These are phyloP conservation scores for Cyanoliseus patagonus DNA, from an alignment of 2,113 vertebrate genomes.

Conservation along the genomic window DNA sequence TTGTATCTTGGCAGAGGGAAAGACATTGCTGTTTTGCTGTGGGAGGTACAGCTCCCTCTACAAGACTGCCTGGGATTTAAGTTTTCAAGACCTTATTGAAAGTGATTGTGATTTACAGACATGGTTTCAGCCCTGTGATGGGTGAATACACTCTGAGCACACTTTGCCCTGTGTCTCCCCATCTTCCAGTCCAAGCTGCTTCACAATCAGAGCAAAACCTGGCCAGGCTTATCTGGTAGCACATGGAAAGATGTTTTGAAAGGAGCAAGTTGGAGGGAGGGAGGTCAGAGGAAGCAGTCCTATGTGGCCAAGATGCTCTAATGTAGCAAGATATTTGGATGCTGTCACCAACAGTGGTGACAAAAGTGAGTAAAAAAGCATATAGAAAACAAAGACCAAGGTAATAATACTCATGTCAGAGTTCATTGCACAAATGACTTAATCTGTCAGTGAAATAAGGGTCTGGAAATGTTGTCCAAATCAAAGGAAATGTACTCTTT, in stretches of 20 bases:
- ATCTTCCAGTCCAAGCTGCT: neutral
- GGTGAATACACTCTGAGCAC: neutral
- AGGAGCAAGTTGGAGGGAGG: neutral
- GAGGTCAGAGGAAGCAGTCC: neutral
- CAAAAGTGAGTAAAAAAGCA: neutral
- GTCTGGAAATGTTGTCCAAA: slow-evolving; percentile 14
- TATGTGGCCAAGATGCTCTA: neutral
- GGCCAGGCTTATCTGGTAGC: neutral
- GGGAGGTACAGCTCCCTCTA: neutral
- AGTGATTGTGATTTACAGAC: neutral
- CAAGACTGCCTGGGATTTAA: neutral
- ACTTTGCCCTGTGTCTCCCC: neutral
- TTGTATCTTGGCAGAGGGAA: neutral
- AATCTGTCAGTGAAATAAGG: slow-evolving; percentile 35
- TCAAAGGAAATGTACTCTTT: slow-evolving; percentile 44
- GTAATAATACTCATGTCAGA: neutral
- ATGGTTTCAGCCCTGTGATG: neutral
- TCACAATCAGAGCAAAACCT: neutral
- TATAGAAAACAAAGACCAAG: neutral
- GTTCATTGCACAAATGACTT: slow-evolving; percentile 37
- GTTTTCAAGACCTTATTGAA: neutral
- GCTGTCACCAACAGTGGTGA: neutral
- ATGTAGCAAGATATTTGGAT: neutral
- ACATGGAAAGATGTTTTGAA: neutral
- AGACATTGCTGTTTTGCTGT: neutral